These are phyloP conservation scores for Amorpha juglandis DNA, from an alignment of 2,888 invertebrate species.

Conservation along the genomic window DNA sequence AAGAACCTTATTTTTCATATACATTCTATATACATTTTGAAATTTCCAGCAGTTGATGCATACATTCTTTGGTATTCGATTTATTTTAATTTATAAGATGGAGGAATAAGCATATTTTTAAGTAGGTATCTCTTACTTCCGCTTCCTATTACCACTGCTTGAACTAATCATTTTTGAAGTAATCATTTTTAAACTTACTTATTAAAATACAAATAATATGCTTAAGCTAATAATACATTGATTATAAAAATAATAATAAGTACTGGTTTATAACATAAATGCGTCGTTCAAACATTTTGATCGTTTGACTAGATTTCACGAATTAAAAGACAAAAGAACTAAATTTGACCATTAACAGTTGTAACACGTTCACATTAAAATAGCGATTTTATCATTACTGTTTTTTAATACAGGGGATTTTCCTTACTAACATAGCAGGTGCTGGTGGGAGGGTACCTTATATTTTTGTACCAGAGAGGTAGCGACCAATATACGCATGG, in stretches of 20 bases:
- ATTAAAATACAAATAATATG: background rate
- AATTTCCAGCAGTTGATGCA: background rate
- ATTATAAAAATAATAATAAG: conserved; percentile 27
- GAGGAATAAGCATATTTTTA: background rate
- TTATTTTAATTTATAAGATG: background rate
- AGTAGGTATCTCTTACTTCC: background rate
- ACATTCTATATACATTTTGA: background rate
- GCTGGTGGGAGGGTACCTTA: too few relatives aligned
- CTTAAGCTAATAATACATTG: conserved; percentile 24
- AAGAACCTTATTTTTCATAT: too few relatives aligned
- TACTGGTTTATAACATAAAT: conserved; percentile 22
- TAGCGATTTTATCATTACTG: too few relatives aligned
- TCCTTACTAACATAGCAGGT: too few relatives aligned
- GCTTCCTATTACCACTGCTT: background rate
- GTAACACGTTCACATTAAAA: too few relatives aligned
- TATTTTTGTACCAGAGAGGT: too few relatives aligned
- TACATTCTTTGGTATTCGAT: background rate
- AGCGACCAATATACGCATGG: too few relatives aligned
- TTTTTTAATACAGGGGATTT: too few relatives aligned
- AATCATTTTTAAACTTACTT: too few relatives aligned
- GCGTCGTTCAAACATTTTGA: conserved; percentile 16
- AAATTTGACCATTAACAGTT: background rate
- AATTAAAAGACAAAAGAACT: background rate
- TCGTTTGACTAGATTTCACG: conserved; percentile 12
- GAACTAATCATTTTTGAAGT: background rate